Base-by-base conservation (phyloP, 2,797 vertebrate genomes). In the Odontamblyopus lacepedii region DNA sequence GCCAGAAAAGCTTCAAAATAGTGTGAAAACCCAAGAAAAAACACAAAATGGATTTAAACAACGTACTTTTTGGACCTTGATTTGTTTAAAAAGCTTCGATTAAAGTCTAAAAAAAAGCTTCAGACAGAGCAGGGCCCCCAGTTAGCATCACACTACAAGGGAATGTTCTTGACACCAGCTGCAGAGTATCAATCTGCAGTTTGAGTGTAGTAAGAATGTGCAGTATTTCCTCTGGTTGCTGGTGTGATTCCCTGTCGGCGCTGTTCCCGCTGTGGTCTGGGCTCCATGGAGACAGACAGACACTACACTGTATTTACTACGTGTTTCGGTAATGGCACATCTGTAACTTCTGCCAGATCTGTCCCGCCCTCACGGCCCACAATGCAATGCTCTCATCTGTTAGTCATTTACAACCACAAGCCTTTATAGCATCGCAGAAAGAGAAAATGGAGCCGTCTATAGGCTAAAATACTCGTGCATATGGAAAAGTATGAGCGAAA, bases 331-430 rank as follows among this genome's bases (percentile, higher is more conserved):
- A 8, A 57, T 4, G 32, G 51, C 27, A 19, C 16, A 26, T 70
- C 41, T 69, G 13, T 13, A 63, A 23, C 57, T 56, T 29, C 23
- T 44, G 68, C 16, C 67, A 35, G 26, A 51, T 48, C 29, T 11
- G 2, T 64, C 60, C 65, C 65, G 68, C 67, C 72, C 73, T 66
- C 27, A 71, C 62, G 48, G 13, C 59, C 59, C 59, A 19, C 67
- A 32, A 32, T 1, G 30, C 65, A 30, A 27, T 1, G 32, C 67
- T 70, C 65, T 79, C 73, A 82, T 83, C 67, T 81, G 82, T 66
- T 66, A 44, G 48, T 48, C 55, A 77, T 80, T 77, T 63, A 63
- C 35, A 82, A 26, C 50, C 73, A 68, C 74, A 59, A 5, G 8
- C 9, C 63, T 73, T 78, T 62, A 48, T 15, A 48, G 44, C 44